These are phyloP conservation scores for Calvadosia cruxmelitensis DNA, from an alignment of 30 jellyfish, hydroid and myxozoan genomes.

Conservation along the genomic window DNA sequence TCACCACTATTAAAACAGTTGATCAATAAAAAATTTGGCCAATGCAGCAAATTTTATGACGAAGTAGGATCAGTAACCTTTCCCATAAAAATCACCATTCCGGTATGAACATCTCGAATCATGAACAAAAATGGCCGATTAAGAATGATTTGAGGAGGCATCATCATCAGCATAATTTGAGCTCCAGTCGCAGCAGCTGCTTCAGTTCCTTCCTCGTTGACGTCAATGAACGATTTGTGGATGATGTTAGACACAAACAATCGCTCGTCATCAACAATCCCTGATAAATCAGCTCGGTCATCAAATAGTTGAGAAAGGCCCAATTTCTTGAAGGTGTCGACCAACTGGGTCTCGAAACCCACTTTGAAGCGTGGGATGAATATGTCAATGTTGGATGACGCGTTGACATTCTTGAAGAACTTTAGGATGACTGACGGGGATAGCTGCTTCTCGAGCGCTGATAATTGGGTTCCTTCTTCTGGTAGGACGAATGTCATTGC, in stretches of 20 bases:
- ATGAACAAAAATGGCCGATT: constrained; percentile 46
- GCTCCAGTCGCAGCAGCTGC: constrained; percentile 83
- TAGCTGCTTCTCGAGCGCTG: constrained; percentile 7
- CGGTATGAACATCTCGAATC: constrained; percentile 11
- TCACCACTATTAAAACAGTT: too few species aligned
- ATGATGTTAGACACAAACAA: constrained; percentile 49
- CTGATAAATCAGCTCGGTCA: constrained; percentile 47
- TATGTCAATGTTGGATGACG: constrained; percentile 11
- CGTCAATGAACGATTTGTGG: constrained; percentile 58
- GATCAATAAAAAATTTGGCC: constrained; percentile 15
- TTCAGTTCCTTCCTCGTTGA: constrained; percentile 66
- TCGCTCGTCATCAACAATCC: constrained; percentile 26
- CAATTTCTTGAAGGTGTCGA: constrained; percentile 8
- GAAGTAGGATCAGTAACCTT: constrained; percentile 37
- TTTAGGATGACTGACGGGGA: not conserved
- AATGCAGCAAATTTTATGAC: constrained; percentile 4
- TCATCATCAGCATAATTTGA: constrained; percentile 33
- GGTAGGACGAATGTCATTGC: constrained; percentile 51
- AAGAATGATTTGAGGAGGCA: constrained; percentile 42
- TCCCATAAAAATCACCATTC: constrained; percentile 36
- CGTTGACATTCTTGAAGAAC: not conserved
- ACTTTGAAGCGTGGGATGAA: constrained; percentile 56
- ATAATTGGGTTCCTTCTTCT: constrained; percentile 24
- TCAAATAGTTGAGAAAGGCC: constrained; percentile 36
- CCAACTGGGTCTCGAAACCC: constrained; percentile 17